A percentile compares a stretch with the other conserved stretches of the same genome.
Conservation (phyloP, 2,888 invertebrate genomes). For the Iselma pallidipennis region DNA sequence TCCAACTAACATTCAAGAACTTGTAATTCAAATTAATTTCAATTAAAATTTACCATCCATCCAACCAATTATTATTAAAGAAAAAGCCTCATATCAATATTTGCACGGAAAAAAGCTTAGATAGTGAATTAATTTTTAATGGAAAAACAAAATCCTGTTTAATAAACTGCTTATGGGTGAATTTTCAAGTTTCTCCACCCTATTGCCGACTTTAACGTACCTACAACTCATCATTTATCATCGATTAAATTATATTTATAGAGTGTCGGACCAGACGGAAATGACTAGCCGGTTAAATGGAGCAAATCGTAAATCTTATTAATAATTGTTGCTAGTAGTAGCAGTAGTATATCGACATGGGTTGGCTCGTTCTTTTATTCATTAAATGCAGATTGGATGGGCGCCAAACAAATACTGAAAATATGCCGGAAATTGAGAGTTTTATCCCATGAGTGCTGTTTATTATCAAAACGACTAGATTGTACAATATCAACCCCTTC, state of each 20-base stretch:
- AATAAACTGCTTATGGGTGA: not conserved
- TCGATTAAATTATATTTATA: not conserved
- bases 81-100: not conserved
- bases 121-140: too few species aligned
- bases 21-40: not conserved
- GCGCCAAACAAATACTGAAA: conserved; percentile 29
- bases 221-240: conserved; percentile 29
- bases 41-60: not conserved
- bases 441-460: conserved; percentile 47
- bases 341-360: conserved; percentile 30
- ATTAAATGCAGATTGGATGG: conserved; percentile 37
- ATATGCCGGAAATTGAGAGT: conserved; percentile 50
- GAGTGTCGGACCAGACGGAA: not conserved
- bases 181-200: not conserved
- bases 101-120: too few species aligned
- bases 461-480: conserved; percentile 48
- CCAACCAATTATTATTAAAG: not conserved
- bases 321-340: conserved; percentile 42
- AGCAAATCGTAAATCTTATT: conserved; percentile 36
- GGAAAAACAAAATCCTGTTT: not conserved
- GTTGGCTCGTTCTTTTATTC: conserved; percentile 32
- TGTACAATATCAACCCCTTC: conserved; percentile 46
- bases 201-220: not conserved
- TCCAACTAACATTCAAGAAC: not conserved
- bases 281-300: conserved; percentile 3